Evolutionary conservation across 1,140 invertebrate genomes (phyloP), one percentile per base, ranked within the genome.

Genomic region (Tribolium madens): DNA sequence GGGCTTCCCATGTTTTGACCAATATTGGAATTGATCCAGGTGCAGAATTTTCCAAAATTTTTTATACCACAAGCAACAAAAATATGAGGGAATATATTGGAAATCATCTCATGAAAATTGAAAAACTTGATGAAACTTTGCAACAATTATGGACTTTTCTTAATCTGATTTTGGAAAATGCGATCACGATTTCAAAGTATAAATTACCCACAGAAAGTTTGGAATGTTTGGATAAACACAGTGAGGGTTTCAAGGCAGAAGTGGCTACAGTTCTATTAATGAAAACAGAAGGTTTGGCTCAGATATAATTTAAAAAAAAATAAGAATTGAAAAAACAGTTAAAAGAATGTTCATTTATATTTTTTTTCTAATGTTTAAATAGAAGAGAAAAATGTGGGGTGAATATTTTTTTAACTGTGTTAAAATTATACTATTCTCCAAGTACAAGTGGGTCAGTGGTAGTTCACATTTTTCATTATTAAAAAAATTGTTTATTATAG

Each of bases 1-100:
- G 89, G 86, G 90, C 90, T 21, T 87, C 90, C 9, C 91, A 91
- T 84, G 87, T 92, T 78, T 81, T 92, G 71, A 87, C 86, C 75
- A 91, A 92, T 85, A 88, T 90, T 17, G 87, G 87, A 76, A 86
- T 90, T 74, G 87, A 90, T 82, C 87, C 91, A 42, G 79, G 87
- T 42, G 84, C 87, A 48, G 89, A 91, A 84, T 86, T 92, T 48
- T 87, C 87, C 79, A 82, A 85, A 3, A 83, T 90, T 26, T 91
- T 90, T 73, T 78, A 87, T 69, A 87, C 87, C 10, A 89, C 88
- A 17, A 83, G 85, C 60, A 86, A 90, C 68, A 86, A 86, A 76
- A 83, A 86, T 26, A 84, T 89, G 9, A 86, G 90, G 80, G 87
- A 91, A 79, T 92, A 91, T 82, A 87, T 92, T 57, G 88, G 89